Base-by-base conservation (phyloP, 2,888 invertebrate genomes). In the Pandemis cinnamomeana region DNA sequence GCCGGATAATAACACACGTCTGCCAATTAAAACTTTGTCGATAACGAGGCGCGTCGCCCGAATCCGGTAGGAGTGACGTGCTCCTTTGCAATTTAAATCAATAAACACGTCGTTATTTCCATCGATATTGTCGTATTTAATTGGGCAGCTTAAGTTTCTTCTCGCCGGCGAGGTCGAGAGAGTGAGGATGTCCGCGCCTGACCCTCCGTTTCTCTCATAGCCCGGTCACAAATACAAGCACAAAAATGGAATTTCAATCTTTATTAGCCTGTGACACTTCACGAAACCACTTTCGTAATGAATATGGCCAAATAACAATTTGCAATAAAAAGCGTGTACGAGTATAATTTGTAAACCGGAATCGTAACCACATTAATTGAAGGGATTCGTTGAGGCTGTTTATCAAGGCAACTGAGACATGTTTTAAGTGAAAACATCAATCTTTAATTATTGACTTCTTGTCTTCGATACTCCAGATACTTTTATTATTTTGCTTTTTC, bases 391-490 rank as follows among this genome's bases (percentile, higher is more conserved):
- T 80, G 79, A 80, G 82, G 81, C 83, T 79, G 85, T 88, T 87
- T 87, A 86, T 88, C 87, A 89, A 90, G 88, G 90, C 86, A 90
- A 90, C 89, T 88, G 86, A 84, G 78, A 83, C 89, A 83, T 85
- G 86, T 87, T 89, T 89, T 81, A 87, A 91, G 90, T 88, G 91
- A 91, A 92, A 92, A 88, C 80, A 86, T 81, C 80, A 86, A 87
- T 86, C 85, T 87, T 89, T 13, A 42, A n/a, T 13, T 61, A 61
- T 61, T 42, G 5, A n/a, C 7, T 87, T 86, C 85, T 83, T 8
- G 15, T 53, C 7, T 53, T 7, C 53, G 85, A 83, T 89, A 92
- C 88, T 92, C 91, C 86, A 90, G 86, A 88, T 92, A 89, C 86
- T 87, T 15, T 5, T 53, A 15, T 15, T 11, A 15, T 53, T 53